Evolutionary conservation across 1,140 invertebrate species (phyloP).

Genomic region (Samia ricini): DNA sequence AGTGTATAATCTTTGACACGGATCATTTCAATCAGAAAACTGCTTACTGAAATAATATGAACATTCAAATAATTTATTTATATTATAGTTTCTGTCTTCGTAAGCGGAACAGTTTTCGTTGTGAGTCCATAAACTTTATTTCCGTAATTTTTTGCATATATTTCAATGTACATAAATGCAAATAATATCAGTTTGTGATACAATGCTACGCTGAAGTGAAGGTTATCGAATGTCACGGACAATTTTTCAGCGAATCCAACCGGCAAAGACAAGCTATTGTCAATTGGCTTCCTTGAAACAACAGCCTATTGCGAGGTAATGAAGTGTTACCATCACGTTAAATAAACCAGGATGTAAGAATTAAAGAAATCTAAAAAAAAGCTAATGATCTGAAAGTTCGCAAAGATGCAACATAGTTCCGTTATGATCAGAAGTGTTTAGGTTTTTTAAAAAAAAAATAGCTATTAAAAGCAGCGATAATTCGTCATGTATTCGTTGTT

Average conservation of each 20-base stretch:
- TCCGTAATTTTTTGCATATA: not conserved
- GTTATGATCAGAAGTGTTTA: not conserved
- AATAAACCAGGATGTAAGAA: not conserved
- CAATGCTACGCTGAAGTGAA: not conserved
- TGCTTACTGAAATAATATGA: not conserved
- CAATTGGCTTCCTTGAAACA: constrained; percentile 36
- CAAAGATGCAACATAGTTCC: not conserved
- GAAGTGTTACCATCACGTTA: constrained; percentile 22
- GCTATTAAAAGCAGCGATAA: no score
- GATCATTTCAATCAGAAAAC: no score
- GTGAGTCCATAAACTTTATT: not conserved
- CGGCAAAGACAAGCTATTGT: constrained; percentile 40
- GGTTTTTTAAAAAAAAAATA: not conserved
- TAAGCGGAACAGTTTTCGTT: no score
- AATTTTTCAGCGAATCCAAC: constrained; percentile 37
- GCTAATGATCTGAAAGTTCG: not conserved
- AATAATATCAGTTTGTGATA: not conserved
- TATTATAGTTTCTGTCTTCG: not conserved
- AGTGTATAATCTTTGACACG: no score
- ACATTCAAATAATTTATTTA: not conserved
- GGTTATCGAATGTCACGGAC: constrained; percentile 15
- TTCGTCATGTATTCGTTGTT: no score
- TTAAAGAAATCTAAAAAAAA: not conserved
- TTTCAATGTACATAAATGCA: not conserved
- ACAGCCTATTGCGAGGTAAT: constrained; percentile 34